These are phyloP conservation scores for Petrophora chlorosata DNA, from an alignment of 2,888 invertebrate genomes.

Conservation along the genomic window DNA sequence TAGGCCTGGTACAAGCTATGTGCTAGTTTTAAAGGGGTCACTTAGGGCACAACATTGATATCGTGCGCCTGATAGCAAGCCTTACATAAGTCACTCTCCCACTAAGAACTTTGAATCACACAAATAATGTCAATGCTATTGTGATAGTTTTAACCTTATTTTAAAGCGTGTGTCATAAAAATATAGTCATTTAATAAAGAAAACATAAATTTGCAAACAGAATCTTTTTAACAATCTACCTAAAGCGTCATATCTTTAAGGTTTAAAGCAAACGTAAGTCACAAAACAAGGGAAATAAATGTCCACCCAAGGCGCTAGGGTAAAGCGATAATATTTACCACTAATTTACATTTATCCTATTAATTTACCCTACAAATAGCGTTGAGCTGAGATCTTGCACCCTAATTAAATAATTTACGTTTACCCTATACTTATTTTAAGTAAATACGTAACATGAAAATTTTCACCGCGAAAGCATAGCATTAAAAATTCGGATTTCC, in stretches of 20 bases:
- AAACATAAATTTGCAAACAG: constrained; percentile 19
- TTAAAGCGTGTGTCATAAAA: constrained; percentile 2
- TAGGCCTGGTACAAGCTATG: too few relatives aligned
- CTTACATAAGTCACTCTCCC: too few relatives aligned
- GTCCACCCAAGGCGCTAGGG: constrained; percentile 64
- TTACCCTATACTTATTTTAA: constrained; percentile 27
- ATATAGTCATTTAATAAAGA: constrained; percentile 1
- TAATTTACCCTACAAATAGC: constrained; percentile 70
- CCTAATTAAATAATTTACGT: constrained; percentile 42
- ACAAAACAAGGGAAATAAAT: constrained; percentile 38
- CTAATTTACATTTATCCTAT: constrained; percentile 65
- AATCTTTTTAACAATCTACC: constrained; percentile 16
- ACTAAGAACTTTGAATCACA: too few relatives aligned
- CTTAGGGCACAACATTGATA: too few relatives aligned
- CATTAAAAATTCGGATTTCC: constrained; percentile 5
- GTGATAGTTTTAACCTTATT: too few relatives aligned
- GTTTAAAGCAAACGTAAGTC: constrained; percentile 23
- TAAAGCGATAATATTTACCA: constrained; percentile 71
- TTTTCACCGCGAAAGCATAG: constrained; percentile 7
- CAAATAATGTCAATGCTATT: too few relatives aligned
- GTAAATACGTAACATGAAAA: constrained; percentile 31
- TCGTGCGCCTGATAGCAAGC: too few relatives aligned
- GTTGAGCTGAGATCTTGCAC: constrained; percentile 83
- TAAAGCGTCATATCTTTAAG: not conserved
- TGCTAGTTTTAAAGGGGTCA: too few relatives aligned